Conservation (phyloP, 2,888 invertebrate species). For the Notocelia uddmanniana region DNA sequence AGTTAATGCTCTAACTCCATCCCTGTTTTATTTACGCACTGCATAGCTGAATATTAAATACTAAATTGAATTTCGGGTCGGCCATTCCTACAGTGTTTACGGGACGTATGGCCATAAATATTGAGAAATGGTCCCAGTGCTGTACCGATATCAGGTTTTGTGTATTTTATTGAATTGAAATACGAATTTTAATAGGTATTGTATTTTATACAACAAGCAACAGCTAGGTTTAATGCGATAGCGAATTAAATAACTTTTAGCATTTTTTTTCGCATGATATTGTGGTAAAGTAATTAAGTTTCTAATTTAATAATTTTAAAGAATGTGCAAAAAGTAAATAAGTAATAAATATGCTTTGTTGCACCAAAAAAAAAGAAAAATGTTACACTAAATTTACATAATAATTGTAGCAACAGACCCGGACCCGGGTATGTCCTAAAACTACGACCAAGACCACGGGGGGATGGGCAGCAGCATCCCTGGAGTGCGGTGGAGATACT, state of each 20-base stretch:
- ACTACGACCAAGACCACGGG: no score
- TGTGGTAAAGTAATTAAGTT: no score
- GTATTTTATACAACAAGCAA: background rate
- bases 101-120: constrained; percentile 25
- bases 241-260: background rate
- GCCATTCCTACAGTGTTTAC: constrained; percentile 16
- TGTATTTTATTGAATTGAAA: constrained; percentile 20
- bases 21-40: constrained; percentile 38
- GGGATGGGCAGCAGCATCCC: no score
- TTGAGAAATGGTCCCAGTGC: constrained; percentile 12
- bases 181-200: constrained; percentile 9
- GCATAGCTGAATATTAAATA: constrained; percentile 38
- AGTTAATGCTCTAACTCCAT: constrained; percentile 34
- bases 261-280: no score
- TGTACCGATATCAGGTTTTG: constrained; percentile 11
- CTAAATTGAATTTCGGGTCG: constrained; percentile 40
- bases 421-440: no score
- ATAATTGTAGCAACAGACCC: no score
- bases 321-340: no score
- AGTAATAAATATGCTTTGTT: no score
- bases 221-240: background rate
- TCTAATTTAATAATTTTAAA: no score
- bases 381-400: no score
- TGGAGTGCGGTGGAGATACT: no score
- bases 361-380: no score